phyloP scores from a whole-genome alignment of 1,140 invertebrate species.

The Plodia interpunctella region DNA sequence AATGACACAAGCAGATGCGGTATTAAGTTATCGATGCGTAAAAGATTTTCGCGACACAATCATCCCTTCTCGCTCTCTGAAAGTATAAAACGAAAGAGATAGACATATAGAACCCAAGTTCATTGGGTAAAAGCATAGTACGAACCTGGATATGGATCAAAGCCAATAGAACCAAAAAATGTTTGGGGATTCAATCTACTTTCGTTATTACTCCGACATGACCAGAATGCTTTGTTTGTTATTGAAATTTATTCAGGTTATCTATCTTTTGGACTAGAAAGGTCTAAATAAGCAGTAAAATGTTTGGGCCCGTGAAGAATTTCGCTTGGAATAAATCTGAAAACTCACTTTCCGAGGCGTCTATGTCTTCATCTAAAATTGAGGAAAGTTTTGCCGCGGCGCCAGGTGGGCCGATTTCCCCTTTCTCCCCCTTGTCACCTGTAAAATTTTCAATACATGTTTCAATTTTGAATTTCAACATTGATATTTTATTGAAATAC shows the following conservation, averaged over 20 bases:
- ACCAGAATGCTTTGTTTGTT: conserved; percentile 34
- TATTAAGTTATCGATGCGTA: conserved; percentile 21
- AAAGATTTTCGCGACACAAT: conserved; percentile 17
- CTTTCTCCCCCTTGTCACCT: conserved; percentile 48
- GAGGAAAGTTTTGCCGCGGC: conserved; percentile 43
- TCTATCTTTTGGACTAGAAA: conserved; percentile 19
- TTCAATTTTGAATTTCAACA: neutral
- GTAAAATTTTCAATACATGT: conserved; percentile 15
- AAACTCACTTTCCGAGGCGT: conserved; percentile 43
- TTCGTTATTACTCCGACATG: conserved; percentile 47
- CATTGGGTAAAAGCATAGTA: conserved; percentile 19
- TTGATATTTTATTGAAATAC: neutral
- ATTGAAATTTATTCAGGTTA: conserved; percentile 42
- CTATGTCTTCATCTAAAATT: conserved; percentile 37
- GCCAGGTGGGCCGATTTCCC: conserved; percentile 38
- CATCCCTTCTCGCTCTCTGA: conserved; percentile 19
- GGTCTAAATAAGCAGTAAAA: conserved; percentile 22
- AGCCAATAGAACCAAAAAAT: conserved; percentile 48
- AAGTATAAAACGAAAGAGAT: conserved; percentile 20
- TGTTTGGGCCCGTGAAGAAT: conserved; percentile 14
- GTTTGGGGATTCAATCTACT: conserved; percentile 49
- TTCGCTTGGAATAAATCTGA: conserved; percentile 8
- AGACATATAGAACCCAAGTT: conserved; percentile 18
- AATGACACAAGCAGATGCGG: conserved; percentile 30
- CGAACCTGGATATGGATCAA: conserved; percentile 36